Evolutionary conservation across 2,888 invertebrate species (phyloP).

Genomic region (Eremobia ochroleuca): DNA sequence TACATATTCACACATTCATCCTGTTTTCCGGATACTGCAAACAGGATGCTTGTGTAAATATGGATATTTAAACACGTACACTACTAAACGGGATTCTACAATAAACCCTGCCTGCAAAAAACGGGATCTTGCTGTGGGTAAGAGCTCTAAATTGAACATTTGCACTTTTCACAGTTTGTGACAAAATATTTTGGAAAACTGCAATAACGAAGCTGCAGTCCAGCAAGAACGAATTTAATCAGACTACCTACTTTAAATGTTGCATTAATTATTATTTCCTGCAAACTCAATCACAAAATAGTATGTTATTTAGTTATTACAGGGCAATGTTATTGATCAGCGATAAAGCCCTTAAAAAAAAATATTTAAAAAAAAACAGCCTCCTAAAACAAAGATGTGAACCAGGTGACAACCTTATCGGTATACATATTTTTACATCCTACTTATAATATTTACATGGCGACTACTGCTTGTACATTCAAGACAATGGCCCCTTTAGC

Average conservation of each 20-base stretch:
- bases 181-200: background rate
- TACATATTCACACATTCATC: too few relatives aligned
- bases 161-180: background rate
- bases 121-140: too few relatives aligned
- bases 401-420: background rate
- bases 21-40: too few relatives aligned
- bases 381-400: background rate
- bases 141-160: too few relatives aligned
- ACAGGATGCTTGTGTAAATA: too few relatives aligned
- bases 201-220: too few relatives aligned
- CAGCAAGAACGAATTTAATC: background rate
- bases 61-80: too few relatives aligned
- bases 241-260: background rate
- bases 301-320: background rate
- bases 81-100: too few relatives aligned
- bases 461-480: constrained; percentile 5
- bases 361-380: too few relatives aligned
- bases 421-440: constrained; percentile 4
- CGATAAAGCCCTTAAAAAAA: too few relatives aligned
- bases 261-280: background rate
- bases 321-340: too few relatives aligned
- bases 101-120: too few relatives aligned
- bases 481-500: constrained; percentile 45
- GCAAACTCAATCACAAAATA: background rate
- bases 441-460: constrained; percentile 1